These are phyloP conservation scores for Zaprionus kolodkinae DNA, from an alignment of 1,140 invertebrate genomes.

Conservation along the genomic window DNA sequence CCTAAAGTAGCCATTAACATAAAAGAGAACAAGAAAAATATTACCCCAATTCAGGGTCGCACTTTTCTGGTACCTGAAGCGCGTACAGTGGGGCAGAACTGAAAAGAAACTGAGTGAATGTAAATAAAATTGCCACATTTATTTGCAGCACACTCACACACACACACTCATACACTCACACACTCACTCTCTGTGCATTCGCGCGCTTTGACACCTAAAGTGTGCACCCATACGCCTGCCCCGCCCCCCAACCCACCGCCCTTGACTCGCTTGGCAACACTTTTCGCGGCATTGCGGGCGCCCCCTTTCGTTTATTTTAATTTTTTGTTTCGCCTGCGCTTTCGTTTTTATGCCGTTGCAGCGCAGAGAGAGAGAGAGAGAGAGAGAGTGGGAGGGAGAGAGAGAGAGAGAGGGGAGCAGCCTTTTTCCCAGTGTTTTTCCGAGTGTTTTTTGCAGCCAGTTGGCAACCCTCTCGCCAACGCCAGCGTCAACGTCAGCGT, in stretches of 20 bases:
- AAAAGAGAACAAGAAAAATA: constrained; percentile 32
- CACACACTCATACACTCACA: not conserved
- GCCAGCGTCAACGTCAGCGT: constrained; percentile 23
- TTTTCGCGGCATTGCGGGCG: constrained; percentile 34
- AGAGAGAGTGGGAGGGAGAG: not conserved
- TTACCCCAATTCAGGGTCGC: constrained; percentile 67
- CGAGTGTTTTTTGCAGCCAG: constrained; percentile 67
- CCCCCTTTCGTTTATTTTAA: constrained; percentile 79
- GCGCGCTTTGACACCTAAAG: constrained; percentile 78
- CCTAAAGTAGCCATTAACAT: not conserved
- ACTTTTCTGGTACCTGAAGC: constrained; percentile 35
- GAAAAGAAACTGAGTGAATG: constrained; percentile 59
- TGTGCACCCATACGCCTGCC: constrained; percentile 72
- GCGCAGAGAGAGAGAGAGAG: not conserved
- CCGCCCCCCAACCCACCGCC: constrained; percentile 7
- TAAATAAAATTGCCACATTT: constrained; percentile 80
- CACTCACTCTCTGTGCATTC: constrained; percentile 18
- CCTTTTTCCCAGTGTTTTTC: constrained; percentile 30
- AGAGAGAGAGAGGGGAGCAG: not conserved
- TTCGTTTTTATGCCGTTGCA: constrained; percentile 54
- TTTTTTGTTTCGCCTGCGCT: constrained; percentile 76
- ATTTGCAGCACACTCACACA: constrained; percentile 27
- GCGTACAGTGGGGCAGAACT: constrained; percentile 7
- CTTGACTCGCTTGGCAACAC: constrained; percentile 55
- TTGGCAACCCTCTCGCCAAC: constrained; percentile 46